phyloP scores from a whole-genome alignment of 2,888 invertebrate genomes.

The Nemapogon koenigi region DNA sequence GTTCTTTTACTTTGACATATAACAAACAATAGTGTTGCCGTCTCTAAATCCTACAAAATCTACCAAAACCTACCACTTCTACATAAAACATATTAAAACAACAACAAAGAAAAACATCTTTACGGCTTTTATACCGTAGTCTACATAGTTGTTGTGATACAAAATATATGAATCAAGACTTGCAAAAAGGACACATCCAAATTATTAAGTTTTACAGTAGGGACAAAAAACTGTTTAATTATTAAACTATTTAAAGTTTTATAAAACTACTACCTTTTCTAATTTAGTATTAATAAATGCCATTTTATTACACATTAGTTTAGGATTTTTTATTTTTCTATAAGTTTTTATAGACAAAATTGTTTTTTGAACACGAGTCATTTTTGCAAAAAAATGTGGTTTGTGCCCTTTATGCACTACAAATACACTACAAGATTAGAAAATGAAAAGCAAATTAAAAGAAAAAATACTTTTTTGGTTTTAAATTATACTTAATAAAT shows the following conservation, averaged over 20 bases:
- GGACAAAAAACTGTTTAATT: too few relatives aligned
- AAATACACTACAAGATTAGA: conserved; percentile 3
- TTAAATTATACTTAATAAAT: too few relatives aligned
- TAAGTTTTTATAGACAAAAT: too few relatives aligned
- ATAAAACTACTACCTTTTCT: conserved; percentile 4
- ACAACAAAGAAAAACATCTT: too few relatives aligned
- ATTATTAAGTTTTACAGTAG: conserved; percentile 7
- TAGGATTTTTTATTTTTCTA: neutral
- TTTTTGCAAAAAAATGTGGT: conserved; percentile 3
- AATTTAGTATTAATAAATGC: conserved; percentile 3
- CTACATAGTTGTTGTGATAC: too few relatives aligned
- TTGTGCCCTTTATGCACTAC: neutral
- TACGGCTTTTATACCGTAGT: too few relatives aligned
- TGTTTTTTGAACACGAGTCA: neutral
- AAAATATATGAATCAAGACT: neutral
- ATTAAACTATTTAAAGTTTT: too few relatives aligned
- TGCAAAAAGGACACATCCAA: neutral
- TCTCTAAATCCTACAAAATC: too few relatives aligned
- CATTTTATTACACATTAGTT: conserved; percentile 3
- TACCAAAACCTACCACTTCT: too few relatives aligned
- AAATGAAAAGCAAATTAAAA: neutral
- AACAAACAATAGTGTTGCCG: too few relatives aligned
- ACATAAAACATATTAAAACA: too few relatives aligned
- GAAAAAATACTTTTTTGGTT: neutral
- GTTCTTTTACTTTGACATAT: too few relatives aligned